Base-by-base conservation (phyloP, 2,888 invertebrate genomes). In the Stictocephala bisonia region DNA sequence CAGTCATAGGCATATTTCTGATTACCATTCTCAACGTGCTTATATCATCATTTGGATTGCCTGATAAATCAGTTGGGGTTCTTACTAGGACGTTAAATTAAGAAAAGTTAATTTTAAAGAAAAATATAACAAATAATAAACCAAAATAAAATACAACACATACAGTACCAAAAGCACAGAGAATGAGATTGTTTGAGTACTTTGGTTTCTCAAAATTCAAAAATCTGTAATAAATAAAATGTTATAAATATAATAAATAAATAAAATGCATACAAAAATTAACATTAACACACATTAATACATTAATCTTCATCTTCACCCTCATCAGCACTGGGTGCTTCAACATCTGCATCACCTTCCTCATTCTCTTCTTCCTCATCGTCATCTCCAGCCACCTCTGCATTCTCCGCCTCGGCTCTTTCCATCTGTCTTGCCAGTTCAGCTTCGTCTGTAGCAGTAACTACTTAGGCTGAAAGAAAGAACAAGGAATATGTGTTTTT, bases 401-500 rank as follows among this genome's bases (percentile, higher is more conserved):
- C 92, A 84, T 98, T 98, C 85, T 96, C 96, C 56, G 93, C 90
- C 84, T 97, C 97, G 13, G 97, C 93, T 78, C 93, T 89, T 86
- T 97, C 96, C 91, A 98, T 92, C 84, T 97, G 95, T 81, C 94
- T 88, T 67, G 94, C 93, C 80, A 98, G 86, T 84, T 99, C 99
- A 1, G 96, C 96, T 85, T 99, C 99, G 85, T 99, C 99, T 18
- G 95, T 92, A 70, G 99, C 99, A 0, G 99, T 99, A 27, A 99
- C 98, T 77, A 99, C 97, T 98, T 97, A 51, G 98, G 97, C 92
- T 94, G 83, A 0, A 83, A 82, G n/a, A n/a, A n/a, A n/a, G n/a
- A n/a, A n/a, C n/a, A n/a, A n/a, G n/a, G n/a, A n/a, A n/a, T n/a
- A n/a, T n/a, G n/a, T n/a, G n/a, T n/a, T n/a, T n/a, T n/a, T n/a